Conservation (phyloP, 2,797 vertebrate species). For the Diplodus sargus region DNA sequence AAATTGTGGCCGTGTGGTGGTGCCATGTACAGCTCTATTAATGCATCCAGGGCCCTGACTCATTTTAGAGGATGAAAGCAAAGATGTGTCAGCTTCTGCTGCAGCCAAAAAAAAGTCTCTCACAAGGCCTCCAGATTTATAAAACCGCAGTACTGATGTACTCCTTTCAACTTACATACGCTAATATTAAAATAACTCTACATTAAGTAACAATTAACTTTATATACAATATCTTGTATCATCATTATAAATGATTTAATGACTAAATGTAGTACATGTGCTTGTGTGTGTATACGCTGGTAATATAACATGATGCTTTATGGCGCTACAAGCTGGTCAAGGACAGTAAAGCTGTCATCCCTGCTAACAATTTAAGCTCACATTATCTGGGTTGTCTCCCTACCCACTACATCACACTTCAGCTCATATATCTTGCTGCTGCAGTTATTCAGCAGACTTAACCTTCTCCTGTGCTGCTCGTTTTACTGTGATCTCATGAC, state of each 20-base stretch:
- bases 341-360: background rate
- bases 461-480: background rate
- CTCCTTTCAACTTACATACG: background rate
- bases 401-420: background rate
- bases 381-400: background rate
- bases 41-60: too few species aligned
- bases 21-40: too few species aligned
- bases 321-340: background rate
- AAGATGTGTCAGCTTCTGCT: too few species aligned
- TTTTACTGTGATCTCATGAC: slow-evolving; percentile 2
- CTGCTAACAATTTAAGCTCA: background rate
- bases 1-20: too few species aligned
- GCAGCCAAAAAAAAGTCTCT: too few species aligned
- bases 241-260: background rate
- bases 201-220: background rate
- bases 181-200: background rate
- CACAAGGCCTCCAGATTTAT: background rate
- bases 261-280: background rate
- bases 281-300: background rate
- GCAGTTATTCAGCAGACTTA: slow-evolving; percentile 1
- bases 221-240: background rate
- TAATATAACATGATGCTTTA: slow-evolving; percentile 1
- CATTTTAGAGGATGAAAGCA: too few species aligned
- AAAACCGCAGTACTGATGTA: background rate
- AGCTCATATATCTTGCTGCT: slow-evolving; percentile 9